These are phyloP conservation scores for Nymphalis c-album DNA, from an alignment of 2,888 invertebrate species.

Conservation along the genomic window DNA sequence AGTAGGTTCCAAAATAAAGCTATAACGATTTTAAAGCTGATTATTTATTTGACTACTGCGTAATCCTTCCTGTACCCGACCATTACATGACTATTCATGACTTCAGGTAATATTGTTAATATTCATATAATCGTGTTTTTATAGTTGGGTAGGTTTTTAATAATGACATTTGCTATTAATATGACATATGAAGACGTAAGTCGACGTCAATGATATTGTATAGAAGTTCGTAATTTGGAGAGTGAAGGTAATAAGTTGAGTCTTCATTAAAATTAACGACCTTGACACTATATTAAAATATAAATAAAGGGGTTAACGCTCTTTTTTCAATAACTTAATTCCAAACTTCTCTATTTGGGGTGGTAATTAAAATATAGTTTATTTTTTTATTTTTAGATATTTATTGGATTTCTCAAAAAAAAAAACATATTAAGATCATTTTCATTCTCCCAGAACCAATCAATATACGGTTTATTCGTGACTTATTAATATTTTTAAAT, in stretches of 20 bases:
- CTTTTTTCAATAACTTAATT: no score
- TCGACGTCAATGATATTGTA: not conserved
- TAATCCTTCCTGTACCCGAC: conserved; percentile 30
- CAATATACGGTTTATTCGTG: no score
- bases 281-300: not conserved
- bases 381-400: no score
- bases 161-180: conserved; percentile 29
- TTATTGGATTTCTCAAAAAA: no score
- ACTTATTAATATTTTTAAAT: no score
- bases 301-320: no score
- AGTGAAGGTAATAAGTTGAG: not conserved
- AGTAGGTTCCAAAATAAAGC: conserved; percentile 28
- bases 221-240: not conserved
- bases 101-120: conserved; percentile 16
- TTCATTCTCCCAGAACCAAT: no score
- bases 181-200: conserved; percentile 14
- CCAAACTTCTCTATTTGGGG: no score
- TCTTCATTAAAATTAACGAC: conserved; percentile 1
- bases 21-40: conserved; percentile 26
- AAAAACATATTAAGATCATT: no score
- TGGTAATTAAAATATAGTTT: no score
- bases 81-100: conserved; percentile 13
- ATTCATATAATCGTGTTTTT: conserved; percentile 29
- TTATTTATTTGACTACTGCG: conserved; percentile 20
- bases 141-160: conserved; percentile 20